Evolutionary conservation across 2,113 vertebrate species (phyloP).

Genomic region (Eolophus roseicapilla): DNA sequence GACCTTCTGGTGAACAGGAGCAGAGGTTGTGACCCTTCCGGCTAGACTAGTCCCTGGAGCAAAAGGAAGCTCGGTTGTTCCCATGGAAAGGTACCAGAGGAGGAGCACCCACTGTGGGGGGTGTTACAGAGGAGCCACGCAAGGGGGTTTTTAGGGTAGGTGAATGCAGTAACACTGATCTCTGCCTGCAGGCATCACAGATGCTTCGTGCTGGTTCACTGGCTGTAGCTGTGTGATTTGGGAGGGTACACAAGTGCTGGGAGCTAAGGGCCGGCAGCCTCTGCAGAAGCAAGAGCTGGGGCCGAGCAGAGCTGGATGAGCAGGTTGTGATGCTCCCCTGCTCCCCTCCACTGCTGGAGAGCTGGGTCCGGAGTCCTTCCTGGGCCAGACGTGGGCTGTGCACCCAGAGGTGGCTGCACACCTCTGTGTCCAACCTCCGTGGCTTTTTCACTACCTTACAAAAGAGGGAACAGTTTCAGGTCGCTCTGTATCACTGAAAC

Average conservation of each 20-base stretch:
- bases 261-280: not conserved
- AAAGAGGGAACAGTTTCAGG: not conserved
- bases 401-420: not conserved
- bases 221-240: not conserved
- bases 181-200: not conserved
- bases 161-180: rapidly evolving
- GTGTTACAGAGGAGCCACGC: not conserved
- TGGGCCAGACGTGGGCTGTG: rapidly evolving
- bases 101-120: not conserved
- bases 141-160: not conserved
- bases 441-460: rapidly evolving
- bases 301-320: rapidly evolving
- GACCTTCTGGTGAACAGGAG: not conserved
- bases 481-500: not conserved
- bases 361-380: not conserved
- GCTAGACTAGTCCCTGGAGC: not conserved
- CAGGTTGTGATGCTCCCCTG: not conserved
- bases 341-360: not conserved
- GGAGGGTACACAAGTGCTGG: not conserved
- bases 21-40: not conserved
- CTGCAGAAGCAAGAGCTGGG: not conserved
- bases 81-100: not conserved
- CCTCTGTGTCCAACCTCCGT: not conserved
- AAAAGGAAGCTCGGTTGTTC: not conserved
- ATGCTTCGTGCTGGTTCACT: not conserved